Base-by-base conservation (phyloP, 1,140 invertebrate species). In the Pemphigus obesinymphae region DNA sequence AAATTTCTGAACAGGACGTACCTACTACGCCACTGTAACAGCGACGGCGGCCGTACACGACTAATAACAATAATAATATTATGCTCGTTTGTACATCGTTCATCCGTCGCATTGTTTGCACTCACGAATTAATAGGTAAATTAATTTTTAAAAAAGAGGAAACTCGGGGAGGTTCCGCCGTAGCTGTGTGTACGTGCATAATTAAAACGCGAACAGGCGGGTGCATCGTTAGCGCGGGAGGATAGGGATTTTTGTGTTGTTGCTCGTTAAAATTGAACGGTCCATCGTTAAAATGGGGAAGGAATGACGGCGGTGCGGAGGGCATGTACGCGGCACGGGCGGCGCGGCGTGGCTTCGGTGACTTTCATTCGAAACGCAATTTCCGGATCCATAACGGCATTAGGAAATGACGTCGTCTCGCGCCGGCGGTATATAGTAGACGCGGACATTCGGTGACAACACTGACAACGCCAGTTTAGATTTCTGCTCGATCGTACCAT, bases 321-420 rank as follows among this genome's bases (percentile, higher is more conserved):
- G n/a, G n/a, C n/a, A n/a, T n/a, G n/a, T n/a, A n/a, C n/a, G n/a
- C n/a, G n/a, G n/a, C 23, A 5, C 23, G 6, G n/a, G 53, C 31
- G 17, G 61, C 31, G 34, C n/a, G 63, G 34, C 31, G 20, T 20
- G 17, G 61, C 61, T 34, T 66, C 61, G n/a, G 37, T 73, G 48
- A 53, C 72, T 50, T 75, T 50, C 48, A 50, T 75, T 50, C 48
- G 48, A n/a, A 75, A 75, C 72, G 43, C 72, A 75, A 75, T 75
- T 75, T 75, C 72, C 72, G 72, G 45, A 50, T 75, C 72, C 26
- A 75, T 50, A 75, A 75, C 66, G 66, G 66, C 66, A 70, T 70
- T 40, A 26, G 66, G 66, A 70, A 70, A 70, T 70, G 66, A 70
- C 66, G 66, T 70, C 63, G 63, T 66, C 17, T n/a, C n/a, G n/a